Evolutionary conservation across 2,888 invertebrate genomes (phyloP), one percentile per base, ranked within the genome.

Genomic region (Pherbina coryleti): DNA sequence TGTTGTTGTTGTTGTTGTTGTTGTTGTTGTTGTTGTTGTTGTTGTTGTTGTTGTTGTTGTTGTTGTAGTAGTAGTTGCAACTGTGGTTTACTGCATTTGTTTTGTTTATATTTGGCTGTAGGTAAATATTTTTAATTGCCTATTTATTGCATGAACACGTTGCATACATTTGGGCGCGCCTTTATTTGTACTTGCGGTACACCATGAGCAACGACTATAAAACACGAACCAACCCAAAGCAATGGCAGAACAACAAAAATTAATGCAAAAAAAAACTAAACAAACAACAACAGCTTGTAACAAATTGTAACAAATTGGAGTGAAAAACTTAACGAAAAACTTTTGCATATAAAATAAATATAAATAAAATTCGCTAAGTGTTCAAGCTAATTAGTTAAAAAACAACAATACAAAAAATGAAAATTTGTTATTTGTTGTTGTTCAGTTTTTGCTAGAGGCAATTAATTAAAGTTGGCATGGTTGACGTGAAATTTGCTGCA

Each of bases 91-190:
- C 22, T 69, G 69, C 69, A 51, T 34, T 69, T 28, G 51, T 49
- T 51, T 25, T 51, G 69, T 69, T 51, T 69, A 25, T 49, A 51
- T 69, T 51, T 69, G 49, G 69, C 31, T n/a, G 28, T 17, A 69
- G 25, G 69, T 51, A 51, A 69, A 69, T 69, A 69, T 69, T 69
- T 69, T 69, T 69, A 69, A 69, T 69, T 69, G 69, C 51, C 69
- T 51, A 69, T 69, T 69, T 69, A 69, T 69, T 69, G 69, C 51
- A 51, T 51, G 51, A 51, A 51, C 69, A 69, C 69, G 69, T 69
- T 69, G 69, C 49, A 69, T 51, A 69, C 69, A 49, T 51, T 69
- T 22, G 49, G 69, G 69, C 51, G 69, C 69, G 31, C 62, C 19
- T 55, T 22, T 19, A 19, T 55, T 55, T 19, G 19, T 22, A 19